Percentiles rank a stretch among this genome's conserved stretches.
phyloP scores from a whole-genome alignment of 2,888 invertebrate species.

The Auanema sp. region DNA sequence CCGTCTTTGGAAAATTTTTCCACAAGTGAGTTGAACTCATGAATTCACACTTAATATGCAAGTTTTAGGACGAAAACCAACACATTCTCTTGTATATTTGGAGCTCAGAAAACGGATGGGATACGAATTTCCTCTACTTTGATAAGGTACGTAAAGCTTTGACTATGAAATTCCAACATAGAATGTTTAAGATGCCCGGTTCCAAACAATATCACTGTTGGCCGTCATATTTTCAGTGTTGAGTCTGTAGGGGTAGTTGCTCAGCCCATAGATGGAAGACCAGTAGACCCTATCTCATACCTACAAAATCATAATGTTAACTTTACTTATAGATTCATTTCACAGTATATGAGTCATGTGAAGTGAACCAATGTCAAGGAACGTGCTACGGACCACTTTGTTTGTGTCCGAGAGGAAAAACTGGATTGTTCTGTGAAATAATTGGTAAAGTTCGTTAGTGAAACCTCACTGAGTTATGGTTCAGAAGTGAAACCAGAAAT shows the following conservation, averaged over 20 bases:
- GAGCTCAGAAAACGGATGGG: slow-evolving; percentile 26
- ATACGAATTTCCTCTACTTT: slow-evolving; percentile 28
- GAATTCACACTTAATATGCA: not conserved
- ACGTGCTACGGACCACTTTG: slow-evolving; percentile 52
- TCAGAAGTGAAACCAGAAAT: slow-evolving; percentile 33
- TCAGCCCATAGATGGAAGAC: slow-evolving; percentile 15
- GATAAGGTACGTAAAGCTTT: slow-evolving; percentile 8
- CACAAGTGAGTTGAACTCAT: slow-evolving; percentile 13
- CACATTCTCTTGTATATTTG: slow-evolving; percentile 39
- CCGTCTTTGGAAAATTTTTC: slow-evolving; percentile 33
- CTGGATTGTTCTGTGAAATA: slow-evolving; percentile 38
- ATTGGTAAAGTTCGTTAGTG: slow-evolving; percentile 13
- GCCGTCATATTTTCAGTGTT: slow-evolving; percentile 39
- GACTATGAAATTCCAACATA: not conserved
- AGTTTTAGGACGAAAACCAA: slow-evolving; percentile 29
- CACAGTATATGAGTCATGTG: slow-evolving; percentile 48
- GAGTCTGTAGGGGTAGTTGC: slow-evolving; percentile 13
- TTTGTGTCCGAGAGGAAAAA: slow-evolving; percentile 45
- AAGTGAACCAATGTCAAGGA: slow-evolving; percentile 43
- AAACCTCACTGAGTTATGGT: not conserved
- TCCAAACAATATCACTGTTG: slow-evolving; percentile 35
- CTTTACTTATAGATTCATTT: slow-evolving; percentile 43
- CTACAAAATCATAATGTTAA: not conserved
- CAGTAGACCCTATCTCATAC: not conserved
- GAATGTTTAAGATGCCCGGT: slow-evolving; percentile 29